Base-by-base conservation (phyloP, 1,140 invertebrate genomes). In the Augochlora pura region DNA sequence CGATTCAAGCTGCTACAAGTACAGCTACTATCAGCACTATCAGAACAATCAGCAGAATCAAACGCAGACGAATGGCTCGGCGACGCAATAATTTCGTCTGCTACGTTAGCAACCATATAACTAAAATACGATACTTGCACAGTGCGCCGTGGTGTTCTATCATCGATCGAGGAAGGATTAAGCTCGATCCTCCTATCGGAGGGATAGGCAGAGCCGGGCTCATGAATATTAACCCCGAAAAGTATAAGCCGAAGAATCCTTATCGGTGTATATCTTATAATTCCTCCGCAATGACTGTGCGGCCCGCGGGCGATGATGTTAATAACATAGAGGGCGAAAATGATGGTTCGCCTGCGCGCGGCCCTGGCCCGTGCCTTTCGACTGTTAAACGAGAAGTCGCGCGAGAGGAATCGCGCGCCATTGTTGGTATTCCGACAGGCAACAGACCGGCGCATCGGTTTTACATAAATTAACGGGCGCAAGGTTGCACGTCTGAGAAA, bases 221-320 rank as follows among this genome's bases (percentile, higher is more conserved):
- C 76, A 78, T 78, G 76, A 78, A 78, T 78, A 78, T 78, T 78
- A 64, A 78, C 38, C 59, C 64, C 39, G 25, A n/a, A 62, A 62
- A 77, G 52, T 57, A 60, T 77, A 69, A 69, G 38, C 60, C 69
- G 60, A 72, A 49, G 76, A 78, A 78, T 78, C 76, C 69, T 78
- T 72, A 78, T 78, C 69, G 76, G 71, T 71, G 68, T 68, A 46
- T 27, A 63, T 78, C 68, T 71, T 71, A 64, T 70, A 52, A 63
- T 64, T 64, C 76, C 68, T 38, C 12, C 23, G 46, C 76, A 63
- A 63, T 77, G 75, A 70, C 75, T 57, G 75, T 76, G 21, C 42
- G 54, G 32, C 69, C 38, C 5, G 32, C 8, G 21, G 1, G 39
- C 54, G 69, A 62, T 71, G 42, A 46, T 62, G 16, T 62, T 71